Evolutionary conservation across 2,888 invertebrate genomes (phyloP).

Genomic region (Acleris sparsana): DNA sequence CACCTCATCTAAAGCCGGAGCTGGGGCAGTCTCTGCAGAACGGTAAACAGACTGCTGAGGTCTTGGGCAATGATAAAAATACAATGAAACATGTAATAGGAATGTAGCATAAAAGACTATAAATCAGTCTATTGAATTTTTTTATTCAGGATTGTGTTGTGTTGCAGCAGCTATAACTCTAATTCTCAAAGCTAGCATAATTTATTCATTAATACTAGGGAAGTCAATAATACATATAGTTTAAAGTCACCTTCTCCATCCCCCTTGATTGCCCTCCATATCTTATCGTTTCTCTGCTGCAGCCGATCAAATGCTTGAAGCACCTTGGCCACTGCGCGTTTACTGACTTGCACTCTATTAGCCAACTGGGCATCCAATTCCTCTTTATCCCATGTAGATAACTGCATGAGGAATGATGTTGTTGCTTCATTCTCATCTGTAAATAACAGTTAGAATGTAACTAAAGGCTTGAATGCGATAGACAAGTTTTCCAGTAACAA

Average conservation of each 20-base stretch:
- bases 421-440: slow-evolving; percentile 97
- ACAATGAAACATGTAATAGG: no score
- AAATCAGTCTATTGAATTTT: no score
- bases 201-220: no score
- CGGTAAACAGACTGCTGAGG: no score
- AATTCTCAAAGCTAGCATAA: no score
- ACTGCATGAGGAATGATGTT: slow-evolving; percentile 96
- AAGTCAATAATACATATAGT: no score
- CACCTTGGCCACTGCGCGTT: slow-evolving; percentile 97
- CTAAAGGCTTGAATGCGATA: background rate
- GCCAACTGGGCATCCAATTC: slow-evolving; percentile 98
- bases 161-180: no score
- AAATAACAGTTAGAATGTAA: slow-evolving; percentile 44
- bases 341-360: slow-evolving; percentile 97
- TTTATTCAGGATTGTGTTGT: no score
- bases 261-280: slow-evolving; percentile 93
- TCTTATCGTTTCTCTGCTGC: slow-evolving; percentile 97
- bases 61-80: no score
- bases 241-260: slow-evolving; percentile 85
- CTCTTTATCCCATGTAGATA: slow-evolving; percentile 99
- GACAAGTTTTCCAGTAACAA: no score
- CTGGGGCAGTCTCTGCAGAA: slow-evolving; percentile 79
- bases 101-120: no score
- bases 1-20: slow-evolving; percentile 90
- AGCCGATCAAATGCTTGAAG: slow-evolving; percentile 98